These are phyloP conservation scores for Volucella inflata DNA, from an alignment of 2,888 invertebrate species.

Conservation along the genomic window DNA sequence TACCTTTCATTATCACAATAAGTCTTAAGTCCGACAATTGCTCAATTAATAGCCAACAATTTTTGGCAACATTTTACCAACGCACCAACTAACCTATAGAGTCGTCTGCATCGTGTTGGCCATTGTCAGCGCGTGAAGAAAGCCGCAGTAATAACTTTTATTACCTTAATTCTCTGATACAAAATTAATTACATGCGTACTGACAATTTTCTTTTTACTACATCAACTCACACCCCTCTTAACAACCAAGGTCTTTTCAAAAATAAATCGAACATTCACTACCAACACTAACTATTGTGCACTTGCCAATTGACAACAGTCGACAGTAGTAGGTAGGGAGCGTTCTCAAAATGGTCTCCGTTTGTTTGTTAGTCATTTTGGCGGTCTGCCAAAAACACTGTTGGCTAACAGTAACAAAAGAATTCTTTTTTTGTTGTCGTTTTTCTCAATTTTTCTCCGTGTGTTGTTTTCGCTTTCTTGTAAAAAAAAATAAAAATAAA, in stretches of 20 bases:
- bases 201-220: constrained; percentile 12
- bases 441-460: neutral
- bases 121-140: neutral
- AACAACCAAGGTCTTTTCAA: neutral
- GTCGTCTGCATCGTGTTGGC: constrained; percentile 1
- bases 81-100: neutral
- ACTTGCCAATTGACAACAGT: neutral
- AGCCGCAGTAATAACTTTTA: constrained; percentile 26
- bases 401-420: constrained; percentile 51
- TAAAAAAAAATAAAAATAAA: no score
- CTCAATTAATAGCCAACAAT: constrained; percentile 9
- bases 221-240: constrained; percentile 39
- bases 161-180: constrained; percentile 46
- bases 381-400: constrained; percentile 47
- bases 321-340: constrained; percentile 1
- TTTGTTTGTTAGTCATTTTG: constrained; percentile 36
- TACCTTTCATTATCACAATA: no score
- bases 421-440: constrained; percentile 3
- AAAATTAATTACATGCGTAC: constrained; percentile 46
- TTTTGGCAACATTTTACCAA: neutral
- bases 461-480: constrained; percentile 39
- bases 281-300: neutral
- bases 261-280: neutral
- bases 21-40: neutral
- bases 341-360: constrained; percentile 6